These are phyloP conservation scores for Mormyrus proboscirostris DNA, from an alignment of 2,797 vertebrate species.

Conservation along the genomic window DNA sequence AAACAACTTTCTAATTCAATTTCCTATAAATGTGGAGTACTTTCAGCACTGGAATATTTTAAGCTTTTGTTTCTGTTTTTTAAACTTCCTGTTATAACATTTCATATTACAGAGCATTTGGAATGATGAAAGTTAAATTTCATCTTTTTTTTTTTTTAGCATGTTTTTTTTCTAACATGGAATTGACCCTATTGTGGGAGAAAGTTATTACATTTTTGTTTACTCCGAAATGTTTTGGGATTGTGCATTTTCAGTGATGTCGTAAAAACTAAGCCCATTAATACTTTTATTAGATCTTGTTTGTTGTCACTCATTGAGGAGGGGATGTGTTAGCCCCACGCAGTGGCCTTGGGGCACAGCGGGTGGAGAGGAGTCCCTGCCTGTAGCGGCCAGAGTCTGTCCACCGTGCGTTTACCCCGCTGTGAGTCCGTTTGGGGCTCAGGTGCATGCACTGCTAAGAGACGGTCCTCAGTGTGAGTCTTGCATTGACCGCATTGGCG, in stretches of 20 bases:
- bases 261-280: not conserved
- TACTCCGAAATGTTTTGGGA: not conserved
- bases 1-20: not conserved
- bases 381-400: not conserved
- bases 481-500: not conserved
- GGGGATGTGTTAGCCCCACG: not conserved
- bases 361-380: not conserved
- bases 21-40: not conserved
- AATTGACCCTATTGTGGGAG: not conserved
- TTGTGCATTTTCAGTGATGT: not conserved
- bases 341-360: not conserved
- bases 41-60: not conserved
- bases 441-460: not conserved
- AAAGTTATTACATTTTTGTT: not conserved
- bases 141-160: not conserved
- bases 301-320: not conserved
- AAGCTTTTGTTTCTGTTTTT: not conserved
- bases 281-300: not conserved
- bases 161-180: not conserved
- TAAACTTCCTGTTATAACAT: not conserved
- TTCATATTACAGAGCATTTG: not conserved
- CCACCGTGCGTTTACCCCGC: not conserved
- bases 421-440: not conserved
- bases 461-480: not conserved
- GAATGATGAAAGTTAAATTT: not conserved